Evolutionary conservation across 2,888 invertebrate genomes (phyloP), one percentile per base, ranked within the genome.

Genomic region (Eustalomyia histrio): DNA sequence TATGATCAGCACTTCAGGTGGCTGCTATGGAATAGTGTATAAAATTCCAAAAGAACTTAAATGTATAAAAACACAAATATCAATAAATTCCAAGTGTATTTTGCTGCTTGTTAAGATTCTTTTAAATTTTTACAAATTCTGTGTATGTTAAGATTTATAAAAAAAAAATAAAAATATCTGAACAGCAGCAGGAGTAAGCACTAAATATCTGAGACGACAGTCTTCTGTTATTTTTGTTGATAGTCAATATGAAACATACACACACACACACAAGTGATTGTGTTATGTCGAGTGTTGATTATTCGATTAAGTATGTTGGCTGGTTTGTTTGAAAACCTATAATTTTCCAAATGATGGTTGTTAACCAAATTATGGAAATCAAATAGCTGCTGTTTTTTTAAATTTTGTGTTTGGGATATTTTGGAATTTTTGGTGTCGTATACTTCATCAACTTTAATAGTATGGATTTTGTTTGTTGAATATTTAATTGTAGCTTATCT

Each of bases 401-500:
- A 61, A 17, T 72, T 21, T 65, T 57, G 10, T 57, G 35, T 14
- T n/a, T 47, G 18, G 16, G n/a, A 17, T 0, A 18, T 58, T 63
- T 52, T 17, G 35, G n/a, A 47, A 16, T 64, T 33, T 74, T 33
- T 75, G 33, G 47, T 65, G 47, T 47, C 39, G 47, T 60, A 2
- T 47, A 67, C 67, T 67, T 65, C 43, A 60, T 74, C 64, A 79
- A 65, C 61, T 73, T 50, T 69, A 17, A 73, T 55, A 33, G 18
- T 57, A 3, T 60, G 47, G 58, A 57, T 35, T n/a, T 68, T 47
- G 16, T 53, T 73, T 57, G 24, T 53, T n/a, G 47, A 76, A 64
- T 74, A 47, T 78, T 75, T 81, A 81, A 81, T 81, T 81, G 74
- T 58, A 24, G 78, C 74, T 81, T 78, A 78, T 81, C 81, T 74